Evolutionary conservation across 2,797 vertebrate genomes (phyloP), one percentile per base, ranked within the genome.

Genomic region (Phrynocephalus vlangalii): DNA sequence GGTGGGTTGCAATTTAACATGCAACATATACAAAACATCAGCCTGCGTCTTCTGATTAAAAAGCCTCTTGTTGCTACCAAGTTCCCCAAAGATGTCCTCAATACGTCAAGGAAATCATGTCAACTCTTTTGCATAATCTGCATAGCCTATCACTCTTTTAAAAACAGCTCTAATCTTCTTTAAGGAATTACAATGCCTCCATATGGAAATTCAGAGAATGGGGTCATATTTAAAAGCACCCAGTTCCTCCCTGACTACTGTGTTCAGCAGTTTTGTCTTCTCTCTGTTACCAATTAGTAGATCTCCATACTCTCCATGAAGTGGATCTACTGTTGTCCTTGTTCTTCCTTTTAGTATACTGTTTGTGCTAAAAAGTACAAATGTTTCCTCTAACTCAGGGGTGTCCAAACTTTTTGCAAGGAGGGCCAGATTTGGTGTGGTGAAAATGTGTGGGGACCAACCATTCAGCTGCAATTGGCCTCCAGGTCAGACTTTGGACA

Each of bases 1-100:
- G 75, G 48, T 38, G 60, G 10, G 60, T 66, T 70, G 48, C 68
- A 76, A 60, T 73, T 85, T 48, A 56, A 56, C 3, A 63, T 56
- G 7, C 6, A 48, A 20, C 67, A 71, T 73, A 50, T 88, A 81
- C 38, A 81, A 44, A 76, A 73, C 15, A 81, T 30, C 18, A 76
- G 16, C 71, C 24, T 50, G 52, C 50, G 70, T 63, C 63, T 38
- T 33, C 56, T 11, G 9, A 86, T 84, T 75, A 75, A 85, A 73
- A 33, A 11, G 2, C 0, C 20, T 89, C n/a, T 86, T 80, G 22
- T 52, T 60, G 28, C 79, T 26, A 16, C 93, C 84, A 77, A 73
- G 63, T 75, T 83, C 28, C 33, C 79, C 71, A 85, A 77, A 85
- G 52, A 85, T 77, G 87, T 68, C 79, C 89, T 88, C 13, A 80